These are phyloP conservation scores for Microctenopoma steveboyesi DNA, from an alignment of 2,797 vertebrate genomes.

Conservation along the genomic window DNA sequence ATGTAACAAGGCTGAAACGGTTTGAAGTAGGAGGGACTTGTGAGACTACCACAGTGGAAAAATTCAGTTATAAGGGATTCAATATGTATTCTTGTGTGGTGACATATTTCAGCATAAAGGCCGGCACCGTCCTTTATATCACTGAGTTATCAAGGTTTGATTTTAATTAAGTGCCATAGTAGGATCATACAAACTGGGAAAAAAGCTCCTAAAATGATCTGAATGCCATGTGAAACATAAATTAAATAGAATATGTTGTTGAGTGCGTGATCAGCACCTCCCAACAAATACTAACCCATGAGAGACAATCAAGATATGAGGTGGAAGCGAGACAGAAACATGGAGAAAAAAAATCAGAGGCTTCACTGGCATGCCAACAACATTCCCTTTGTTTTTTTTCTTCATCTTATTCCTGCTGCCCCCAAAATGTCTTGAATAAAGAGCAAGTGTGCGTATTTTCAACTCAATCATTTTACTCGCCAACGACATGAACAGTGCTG, in stretches of 20 bases:
- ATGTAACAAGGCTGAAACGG: slow-evolving; percentile 24
- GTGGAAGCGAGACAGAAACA: neutral
- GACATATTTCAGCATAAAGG: neutral
- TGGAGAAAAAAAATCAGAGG: slow-evolving; percentile 21
- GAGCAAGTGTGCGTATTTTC: too few species aligned
- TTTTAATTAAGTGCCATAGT: too few species aligned
- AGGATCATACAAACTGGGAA: too few species aligned
- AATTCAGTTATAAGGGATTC: neutral
- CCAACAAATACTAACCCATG: slow-evolving; percentile 1
- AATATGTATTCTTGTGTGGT: neutral
- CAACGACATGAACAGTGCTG: too few species aligned
- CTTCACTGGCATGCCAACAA: slow-evolving; percentile 12
- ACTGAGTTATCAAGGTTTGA: neutral
- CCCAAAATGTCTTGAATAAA: too few species aligned
- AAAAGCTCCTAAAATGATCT: too few species aligned
- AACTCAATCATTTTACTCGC: neutral
- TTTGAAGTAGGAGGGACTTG: slow-evolving; percentile 13
- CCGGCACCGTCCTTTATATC: neutral
- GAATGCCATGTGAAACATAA: too few species aligned
- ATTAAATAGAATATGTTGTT: too few species aligned
- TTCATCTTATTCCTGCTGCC: neutral
- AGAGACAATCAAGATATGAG: slow-evolving; percentile 6
- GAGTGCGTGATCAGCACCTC: neutral
- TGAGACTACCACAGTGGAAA: neutral
- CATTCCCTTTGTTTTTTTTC: neutral